Evolutionary conservation across 2,888 invertebrate genomes (phyloP).

Genomic region (Parelbella ahira): DNA sequence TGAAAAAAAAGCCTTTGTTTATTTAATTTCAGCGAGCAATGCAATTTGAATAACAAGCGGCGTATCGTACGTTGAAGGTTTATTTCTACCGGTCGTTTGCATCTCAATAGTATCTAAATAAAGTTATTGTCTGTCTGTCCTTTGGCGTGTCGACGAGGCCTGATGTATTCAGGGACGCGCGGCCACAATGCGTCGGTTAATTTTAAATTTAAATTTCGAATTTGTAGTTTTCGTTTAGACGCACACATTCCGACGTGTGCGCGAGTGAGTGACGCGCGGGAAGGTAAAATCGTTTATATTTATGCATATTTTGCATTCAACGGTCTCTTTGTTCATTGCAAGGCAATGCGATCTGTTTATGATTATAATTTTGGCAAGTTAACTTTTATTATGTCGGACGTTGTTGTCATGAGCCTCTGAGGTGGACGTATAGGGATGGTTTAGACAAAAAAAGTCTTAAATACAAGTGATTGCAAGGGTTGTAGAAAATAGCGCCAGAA

Average conservation of each 20-base stretch:
- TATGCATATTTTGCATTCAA: too few species aligned
- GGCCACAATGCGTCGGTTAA: conserved; percentile 6
- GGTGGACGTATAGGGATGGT: too few species aligned
- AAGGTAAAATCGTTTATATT: too few species aligned
- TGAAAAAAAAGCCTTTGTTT: conserved; percentile 22
- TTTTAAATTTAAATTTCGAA: conserved; percentile 22
- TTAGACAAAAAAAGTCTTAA: too few species aligned
- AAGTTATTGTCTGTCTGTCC: conserved; percentile 18
- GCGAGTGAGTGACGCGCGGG: neutral
- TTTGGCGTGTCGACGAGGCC: conserved; percentile 11
- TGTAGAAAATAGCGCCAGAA: too few species aligned
- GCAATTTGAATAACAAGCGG: conserved; percentile 22
- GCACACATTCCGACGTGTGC: conserved; percentile 13
- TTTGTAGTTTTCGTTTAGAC: conserved; percentile 8
- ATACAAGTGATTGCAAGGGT: too few species aligned
- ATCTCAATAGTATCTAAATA: conserved; percentile 15
- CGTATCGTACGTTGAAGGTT: conserved; percentile 14
- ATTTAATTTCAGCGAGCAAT: conserved; percentile 20
- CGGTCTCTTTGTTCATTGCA: too few species aligned
- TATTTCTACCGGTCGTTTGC: conserved; percentile 14
- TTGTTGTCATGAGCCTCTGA: too few species aligned
- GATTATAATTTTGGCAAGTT: too few species aligned
- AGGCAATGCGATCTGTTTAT: too few species aligned
- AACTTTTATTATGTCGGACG: too few species aligned
- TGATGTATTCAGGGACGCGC: conserved; percentile 10